These are phyloP conservation scores for Pseudorectes ferrugineus DNA, from an alignment of 2,113 vertebrate species.

Conservation along the genomic window DNA sequence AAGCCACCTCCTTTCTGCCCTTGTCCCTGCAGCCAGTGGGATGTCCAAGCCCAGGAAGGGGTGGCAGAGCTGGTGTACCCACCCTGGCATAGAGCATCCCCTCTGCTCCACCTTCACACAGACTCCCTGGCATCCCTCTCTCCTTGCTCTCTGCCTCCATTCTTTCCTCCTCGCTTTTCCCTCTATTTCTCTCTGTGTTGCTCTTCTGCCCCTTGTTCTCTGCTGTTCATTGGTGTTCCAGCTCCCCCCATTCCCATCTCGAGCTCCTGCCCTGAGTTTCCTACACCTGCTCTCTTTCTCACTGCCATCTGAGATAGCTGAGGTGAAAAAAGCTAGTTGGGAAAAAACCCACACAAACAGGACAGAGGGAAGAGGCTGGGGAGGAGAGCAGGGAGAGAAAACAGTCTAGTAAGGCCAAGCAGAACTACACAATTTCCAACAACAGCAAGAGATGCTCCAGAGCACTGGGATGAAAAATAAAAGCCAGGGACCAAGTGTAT, in stretches of 20 bases:
- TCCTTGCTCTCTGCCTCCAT: neutral
- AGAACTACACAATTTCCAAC: neutral
- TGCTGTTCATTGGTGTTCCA: neutral
- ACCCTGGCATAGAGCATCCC: neutral
- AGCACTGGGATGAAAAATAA: neutral
- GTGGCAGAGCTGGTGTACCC: neutral
- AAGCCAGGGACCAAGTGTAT: neutral
- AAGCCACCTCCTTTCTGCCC: neutral
- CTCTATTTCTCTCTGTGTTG: accelerated
- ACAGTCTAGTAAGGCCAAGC: neutral
- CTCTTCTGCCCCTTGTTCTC: neutral
- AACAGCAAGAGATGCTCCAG: neutral
- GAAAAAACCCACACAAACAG: neutral
- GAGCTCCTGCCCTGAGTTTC: neutral
- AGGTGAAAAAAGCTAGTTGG: accelerated
- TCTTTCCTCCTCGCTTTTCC: neutral
- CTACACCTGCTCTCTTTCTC: neutral
- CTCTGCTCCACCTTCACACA: accelerated
- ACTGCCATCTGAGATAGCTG: neutral
- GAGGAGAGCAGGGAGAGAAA: neutral
- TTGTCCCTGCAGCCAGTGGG: neutral
- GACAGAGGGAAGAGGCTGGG: neutral
- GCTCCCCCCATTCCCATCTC: neutral
- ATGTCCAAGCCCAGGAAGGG: accelerated
- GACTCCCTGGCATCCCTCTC: neutral